A percentile compares a stretch with the other conserved stretches of the same genome.
phyloP scores from a whole-genome alignment of 1,140 invertebrate genomes.

The Portunus trituberculatus region DNA sequence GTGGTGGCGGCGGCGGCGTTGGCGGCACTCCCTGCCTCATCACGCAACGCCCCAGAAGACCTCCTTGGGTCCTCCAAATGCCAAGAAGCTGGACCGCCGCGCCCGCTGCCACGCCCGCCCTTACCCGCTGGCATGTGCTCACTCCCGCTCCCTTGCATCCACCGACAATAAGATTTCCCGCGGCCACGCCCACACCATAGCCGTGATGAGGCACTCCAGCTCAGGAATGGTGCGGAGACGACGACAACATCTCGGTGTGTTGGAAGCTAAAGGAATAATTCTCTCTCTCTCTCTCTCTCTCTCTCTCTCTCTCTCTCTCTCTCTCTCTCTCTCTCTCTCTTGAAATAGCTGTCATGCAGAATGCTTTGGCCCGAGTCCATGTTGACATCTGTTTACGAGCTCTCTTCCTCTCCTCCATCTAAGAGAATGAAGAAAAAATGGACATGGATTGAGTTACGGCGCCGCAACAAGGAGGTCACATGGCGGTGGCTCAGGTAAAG shows the following conservation, averaged over 20 bases:
- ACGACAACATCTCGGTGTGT: too few species aligned
- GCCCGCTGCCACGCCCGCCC: not conserved
- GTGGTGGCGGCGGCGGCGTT: not conserved
- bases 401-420: too few species aligned
- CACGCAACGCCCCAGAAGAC: not conserved
- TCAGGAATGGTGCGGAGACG: too few species aligned
- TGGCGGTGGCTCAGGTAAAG: too few species aligned
- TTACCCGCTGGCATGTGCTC: not conserved
- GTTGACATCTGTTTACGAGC: too few species aligned
- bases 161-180: not conserved
- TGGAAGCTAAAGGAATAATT: too few species aligned
- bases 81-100: not conserved
- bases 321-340: slow-evolving; percentile 27
- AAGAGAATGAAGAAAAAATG: too few species aligned
- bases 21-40: not conserved
- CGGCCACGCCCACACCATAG: not conserved
- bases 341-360: too few species aligned
- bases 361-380: too few species aligned
- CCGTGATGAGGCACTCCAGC: not conserved
- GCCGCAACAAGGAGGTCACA: too few species aligned
- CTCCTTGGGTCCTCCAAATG: not conserved
- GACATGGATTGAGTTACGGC: too few species aligned
- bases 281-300: not conserved
- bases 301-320: slow-evolving; percentile 30
- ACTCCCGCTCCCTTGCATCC: not conserved